Evolutionary conservation across 64 coral and sea anemone genomes (phyloP), one percentile per base, ranked within the genome.

Genomic region (Orbicella faveolata): DNA sequence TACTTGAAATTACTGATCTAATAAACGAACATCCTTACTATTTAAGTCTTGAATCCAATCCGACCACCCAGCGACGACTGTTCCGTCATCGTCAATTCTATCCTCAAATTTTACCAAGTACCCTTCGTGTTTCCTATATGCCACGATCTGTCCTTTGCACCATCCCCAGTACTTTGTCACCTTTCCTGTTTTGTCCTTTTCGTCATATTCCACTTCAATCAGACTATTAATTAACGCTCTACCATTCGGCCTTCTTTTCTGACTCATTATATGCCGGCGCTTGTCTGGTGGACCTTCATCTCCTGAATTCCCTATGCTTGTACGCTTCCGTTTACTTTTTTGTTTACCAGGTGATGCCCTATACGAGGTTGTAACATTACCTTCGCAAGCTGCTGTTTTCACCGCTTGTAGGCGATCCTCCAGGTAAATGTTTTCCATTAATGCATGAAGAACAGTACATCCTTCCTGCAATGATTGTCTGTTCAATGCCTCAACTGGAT

Each of bases 351-450:
- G 89, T 54, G 79, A 72, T 70, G 52, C 23, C 16, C 19, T 90
- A 36, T 90, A 83, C 0, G 89, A 90, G 16, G 90, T 92, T 7
- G 81, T 92, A 16, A 92, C 62, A 66, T 92, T 77, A 20, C 33
- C 65, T 74, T 84, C 35, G 52, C 52, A 53, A n/a, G 30, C 90
- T 39, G 69, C 80, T 76, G 75, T 86, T 67, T 92, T 92, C 20
- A 92, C 90, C 37, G 81, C 90, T 10, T 86, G 81, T 23, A 92
- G 41, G 10, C 81, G 80, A 84, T 92, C 80, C 52, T 83, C 89
- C 34, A 80, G 79, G 61, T 90, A 90, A 59, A 83, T 90, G 48
- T 90, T 90, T 48, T 90, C 89, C 23, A 90, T 23, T 17, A 90
- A 73, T 16, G 79, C 57, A 59, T 90, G 62, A n/a, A 90, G 64